Evolutionary conservation across 2,113 vertebrate genomes (phyloP).

Genomic region (Tricholaema leucomelas): DNA sequence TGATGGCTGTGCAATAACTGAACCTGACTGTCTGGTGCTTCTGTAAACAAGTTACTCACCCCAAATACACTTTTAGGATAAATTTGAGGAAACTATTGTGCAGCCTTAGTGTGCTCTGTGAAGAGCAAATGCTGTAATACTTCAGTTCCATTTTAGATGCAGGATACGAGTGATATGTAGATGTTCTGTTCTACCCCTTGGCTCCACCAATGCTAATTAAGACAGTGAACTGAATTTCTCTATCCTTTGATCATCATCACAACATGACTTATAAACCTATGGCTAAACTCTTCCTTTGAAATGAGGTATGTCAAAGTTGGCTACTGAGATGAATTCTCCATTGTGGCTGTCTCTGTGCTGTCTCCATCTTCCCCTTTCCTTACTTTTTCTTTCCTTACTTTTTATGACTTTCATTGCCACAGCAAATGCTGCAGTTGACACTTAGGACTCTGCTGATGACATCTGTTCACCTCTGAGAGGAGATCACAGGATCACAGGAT

Average conservation of each 20-base stretch:
- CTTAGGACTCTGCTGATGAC: background rate
- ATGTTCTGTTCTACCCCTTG: background rate
- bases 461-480: background rate
- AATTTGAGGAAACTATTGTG: background rate
- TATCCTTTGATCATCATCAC: background rate
- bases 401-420: background rate
- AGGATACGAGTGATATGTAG: background rate
- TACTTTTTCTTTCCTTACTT: background rate
- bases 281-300: background rate
- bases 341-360: background rate
- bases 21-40: background rate
- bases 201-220: background rate
- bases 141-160: background rate
- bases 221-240: background rate
- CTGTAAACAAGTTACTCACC: background rate
- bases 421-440: background rate
- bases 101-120: background rate
- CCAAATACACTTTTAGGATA: background rate
- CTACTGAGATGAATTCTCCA: background rate
- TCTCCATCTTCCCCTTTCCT: background rate
- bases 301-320: background rate
- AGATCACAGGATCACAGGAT: too few species aligned
- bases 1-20: accelerated
- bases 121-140: background rate
- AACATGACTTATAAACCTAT: accelerated